Conservation (phyloP, 2,797 vertebrate genomes). For the Menidia menidia region DNA sequence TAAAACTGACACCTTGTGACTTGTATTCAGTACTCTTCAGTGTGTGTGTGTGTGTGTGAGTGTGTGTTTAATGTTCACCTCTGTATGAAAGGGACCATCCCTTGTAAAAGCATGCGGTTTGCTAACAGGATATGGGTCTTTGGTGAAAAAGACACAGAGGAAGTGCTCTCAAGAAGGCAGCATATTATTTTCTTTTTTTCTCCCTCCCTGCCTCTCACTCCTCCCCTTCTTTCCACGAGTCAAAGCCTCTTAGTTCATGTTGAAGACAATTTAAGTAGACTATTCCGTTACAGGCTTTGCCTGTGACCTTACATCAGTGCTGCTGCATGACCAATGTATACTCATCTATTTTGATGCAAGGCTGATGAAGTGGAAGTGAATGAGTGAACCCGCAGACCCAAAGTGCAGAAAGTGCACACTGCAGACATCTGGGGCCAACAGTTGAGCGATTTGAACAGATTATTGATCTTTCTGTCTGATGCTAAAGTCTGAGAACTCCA, state of each 20-base stretch:
- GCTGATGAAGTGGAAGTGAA: conserved; percentile 30
- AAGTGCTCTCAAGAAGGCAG: conserved; percentile 50
- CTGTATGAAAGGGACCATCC: conserved; percentile 74
- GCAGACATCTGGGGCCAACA: background rate
- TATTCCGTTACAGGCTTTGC: background rate
- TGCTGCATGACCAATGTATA: background rate
- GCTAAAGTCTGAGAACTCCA: background rate
- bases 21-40: conserved; percentile 64
- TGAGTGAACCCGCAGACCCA: background rate
- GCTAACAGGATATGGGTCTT: conserved; percentile 82
- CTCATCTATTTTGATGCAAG: conserved; percentile 2
- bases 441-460: background rate
- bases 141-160: conserved; percentile 67
- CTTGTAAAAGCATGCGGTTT: conserved; percentile 77
- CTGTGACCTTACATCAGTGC: background rate
- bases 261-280: conserved; percentile 23
- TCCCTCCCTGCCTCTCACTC: conserved; percentile 23
- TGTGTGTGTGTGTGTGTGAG: conserved; percentile 13
- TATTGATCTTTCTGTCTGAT: background rate
- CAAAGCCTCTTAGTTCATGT: conserved; percentile 20
- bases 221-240: conserved; percentile 44
- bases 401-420: background rate
- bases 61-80: conserved; percentile 18
- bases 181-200: conserved; percentile 37
- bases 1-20: conserved; percentile 63